Evolutionary conservation across 2,797 vertebrate species (phyloP), one percentile per base, ranked within the genome.

Genomic region (Oryzias sinensis): DNA sequence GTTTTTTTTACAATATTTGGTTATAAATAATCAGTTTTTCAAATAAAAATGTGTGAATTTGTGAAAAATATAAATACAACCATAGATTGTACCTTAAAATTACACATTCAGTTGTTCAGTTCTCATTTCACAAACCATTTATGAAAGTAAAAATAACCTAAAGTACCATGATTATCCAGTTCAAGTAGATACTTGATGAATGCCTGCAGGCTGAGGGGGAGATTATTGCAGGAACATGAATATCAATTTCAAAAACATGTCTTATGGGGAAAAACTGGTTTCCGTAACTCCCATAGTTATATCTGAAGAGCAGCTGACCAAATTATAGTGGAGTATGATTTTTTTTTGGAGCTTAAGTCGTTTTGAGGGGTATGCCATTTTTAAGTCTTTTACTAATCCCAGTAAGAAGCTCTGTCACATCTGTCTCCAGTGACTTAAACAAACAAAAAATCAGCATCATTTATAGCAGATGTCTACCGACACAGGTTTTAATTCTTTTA

Each of bases 311-410:
- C 74, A 68, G 70, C 56, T 81, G 81, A 85, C 79, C 80, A 78
- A 84, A 81, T 84, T 88, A 79, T 69, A 53, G 40, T 27, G 44
- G 65, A 79, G 79, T 81, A 47, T 70, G 16, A 66, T 72, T 81
- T 62, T 81, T 81, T 74, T 70, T 52, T 14, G 18, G 53, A 82
- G 72, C 63, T 60, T 79, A 84, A 84, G 67, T 74, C 17, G 11
- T 50, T 68, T 15, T 50, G 68, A 65, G n/a, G 22, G 60, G 61
- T 65, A 40, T 57, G 81, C 54, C 43, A 40, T 74, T 78, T 80
- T 69, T 67, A 83, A 72, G 74, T 72, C 63, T 61, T 56, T 57
- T 29, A 58, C 57, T 87, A 83, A 89, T 84, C 83, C 74, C 41
- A n/a, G 52, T 51, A 72, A 71, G 53, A 80, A 76, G 72, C 3